Conservation (phyloP, 2,888 invertebrate species). For the Lasioglossum oenotherae region DNA sequence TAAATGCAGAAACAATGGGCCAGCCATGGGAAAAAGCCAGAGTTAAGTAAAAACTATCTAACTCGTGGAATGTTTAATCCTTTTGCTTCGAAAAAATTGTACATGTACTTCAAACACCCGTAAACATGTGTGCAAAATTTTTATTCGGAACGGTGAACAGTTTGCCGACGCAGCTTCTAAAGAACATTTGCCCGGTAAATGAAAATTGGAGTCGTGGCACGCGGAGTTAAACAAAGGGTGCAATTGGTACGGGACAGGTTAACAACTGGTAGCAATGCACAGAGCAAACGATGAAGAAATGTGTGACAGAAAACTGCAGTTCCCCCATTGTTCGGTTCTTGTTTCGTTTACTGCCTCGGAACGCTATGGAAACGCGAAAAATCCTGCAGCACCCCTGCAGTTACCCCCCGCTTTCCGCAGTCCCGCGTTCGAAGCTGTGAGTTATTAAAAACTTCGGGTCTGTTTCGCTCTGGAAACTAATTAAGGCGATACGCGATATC, state of each 20-base stretch:
- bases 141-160: not conserved
- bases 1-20: not conserved
- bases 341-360: not conserved
- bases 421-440: not conserved
- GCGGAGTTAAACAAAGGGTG: not conserved
- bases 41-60: not conserved
- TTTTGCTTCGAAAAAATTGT: not conserved
- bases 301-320: constrained; percentile 12
- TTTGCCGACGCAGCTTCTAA: not conserved
- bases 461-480: not conserved
- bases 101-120: not conserved
- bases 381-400: not conserved
- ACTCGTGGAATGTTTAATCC: not conserved
- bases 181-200: not conserved
- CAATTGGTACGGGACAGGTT: not conserved
- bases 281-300: constrained; percentile 7
- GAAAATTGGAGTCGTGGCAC: not conserved
- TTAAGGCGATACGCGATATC: not conserved
- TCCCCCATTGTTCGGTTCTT: not conserved
- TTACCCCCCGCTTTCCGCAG: not conserved
- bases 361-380: not conserved
- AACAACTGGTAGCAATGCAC: not conserved
- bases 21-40: not conserved
- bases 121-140: not conserved
- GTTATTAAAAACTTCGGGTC: not conserved